Base-by-base conservation (phyloP, 2,888 invertebrate genomes). In the Dusona sp. region DNA sequence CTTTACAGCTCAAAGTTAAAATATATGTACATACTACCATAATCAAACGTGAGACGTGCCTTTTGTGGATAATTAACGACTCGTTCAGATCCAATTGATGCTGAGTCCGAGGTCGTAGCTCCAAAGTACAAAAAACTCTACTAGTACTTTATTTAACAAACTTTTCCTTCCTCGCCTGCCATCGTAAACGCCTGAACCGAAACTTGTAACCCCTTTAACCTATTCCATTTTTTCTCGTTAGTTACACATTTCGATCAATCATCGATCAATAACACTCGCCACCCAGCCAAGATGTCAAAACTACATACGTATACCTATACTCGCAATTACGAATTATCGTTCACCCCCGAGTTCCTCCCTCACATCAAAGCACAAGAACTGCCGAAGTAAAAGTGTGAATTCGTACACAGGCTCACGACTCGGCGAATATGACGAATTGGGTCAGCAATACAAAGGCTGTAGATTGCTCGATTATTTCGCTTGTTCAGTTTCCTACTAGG, bases 11-110 rank as follows among this genome's bases (percentile, higher is more conserved):
- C n/a, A 22, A 16, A 79, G 61, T 79, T 79, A 68, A 45, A 67
- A 67, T 75, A 25, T 75, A 16, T 77, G 33, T 38, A 33, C 68
- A 45, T 19, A 22, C 22, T 57, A 22, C 25, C 6, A n/a, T 13
- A 54, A 38, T 82, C 75, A 68, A 82, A 75, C 68, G 75, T 68
- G 22, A 25, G 57, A 61, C 61, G 61, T 70, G 48, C 68, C 51
- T 74, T 74, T 81, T 33, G 54, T 54, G 33, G 65, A 82, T 70
- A 57, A 75, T 68, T 54, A 75, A 75, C 68, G 75, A 61, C 36
- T 77, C 75, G 77, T 72, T 82, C 22, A 61, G 36, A 22, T 65
- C 38, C 38, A 13, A 72, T 78, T 83, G 25, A 22, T 13, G 33
- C 25, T 33, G 22, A 22, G 9, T 33, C 6, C 33, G 45, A 70